phyloP scores from a whole-genome alignment of 2,888 invertebrate species.

The Microctonus aethiopoides region DNA sequence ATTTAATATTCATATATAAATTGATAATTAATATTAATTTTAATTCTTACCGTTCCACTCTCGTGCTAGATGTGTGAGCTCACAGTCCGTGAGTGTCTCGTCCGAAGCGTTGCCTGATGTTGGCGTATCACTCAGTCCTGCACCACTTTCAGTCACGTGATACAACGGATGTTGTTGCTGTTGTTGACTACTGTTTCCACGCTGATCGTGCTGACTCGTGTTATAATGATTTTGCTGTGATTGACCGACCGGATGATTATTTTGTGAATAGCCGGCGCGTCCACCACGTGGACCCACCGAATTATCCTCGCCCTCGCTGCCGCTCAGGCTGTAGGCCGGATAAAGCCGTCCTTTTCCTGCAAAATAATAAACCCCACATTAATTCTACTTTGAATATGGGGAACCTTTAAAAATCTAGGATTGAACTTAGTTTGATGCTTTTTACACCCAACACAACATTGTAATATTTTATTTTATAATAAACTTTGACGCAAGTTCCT shows the following conservation, averaged over 20 bases:
- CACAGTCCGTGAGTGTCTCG: conserved; percentile 86
- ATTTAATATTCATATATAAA: not conserved
- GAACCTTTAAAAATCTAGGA: too few species aligned
- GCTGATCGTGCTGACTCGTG: conserved; percentile 60
- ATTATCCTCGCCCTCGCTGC: conserved; percentile 78
- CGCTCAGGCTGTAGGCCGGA: conserved; percentile 83
- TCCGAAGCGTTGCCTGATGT: conserved; percentile 87
- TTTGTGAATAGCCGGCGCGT: conserved; percentile 70
- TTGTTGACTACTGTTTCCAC: conserved; percentile 59
- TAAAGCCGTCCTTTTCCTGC: conserved; percentile 84
- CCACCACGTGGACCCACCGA: conserved; percentile 58
- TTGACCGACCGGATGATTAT: conserved; percentile 60
- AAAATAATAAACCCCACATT: conserved; percentile 41
- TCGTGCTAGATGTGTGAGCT: conserved; percentile 80
- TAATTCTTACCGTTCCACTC: conserved; percentile 72
- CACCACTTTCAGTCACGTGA: conserved; percentile 67
- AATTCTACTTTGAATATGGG: too few species aligned
- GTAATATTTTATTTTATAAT: too few species aligned
- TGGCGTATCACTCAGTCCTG: conserved; percentile 82
- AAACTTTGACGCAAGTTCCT: too few species aligned
- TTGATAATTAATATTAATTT: not conserved
- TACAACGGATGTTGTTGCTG: conserved; percentile 66
- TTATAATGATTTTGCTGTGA: conserved; percentile 63
- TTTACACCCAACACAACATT: too few species aligned
- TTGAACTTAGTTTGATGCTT: too few species aligned